These are phyloP conservation scores for Aleiodes leptofemur DNA, from an alignment of 2,888 invertebrate species.

Conservation along the genomic window DNA sequence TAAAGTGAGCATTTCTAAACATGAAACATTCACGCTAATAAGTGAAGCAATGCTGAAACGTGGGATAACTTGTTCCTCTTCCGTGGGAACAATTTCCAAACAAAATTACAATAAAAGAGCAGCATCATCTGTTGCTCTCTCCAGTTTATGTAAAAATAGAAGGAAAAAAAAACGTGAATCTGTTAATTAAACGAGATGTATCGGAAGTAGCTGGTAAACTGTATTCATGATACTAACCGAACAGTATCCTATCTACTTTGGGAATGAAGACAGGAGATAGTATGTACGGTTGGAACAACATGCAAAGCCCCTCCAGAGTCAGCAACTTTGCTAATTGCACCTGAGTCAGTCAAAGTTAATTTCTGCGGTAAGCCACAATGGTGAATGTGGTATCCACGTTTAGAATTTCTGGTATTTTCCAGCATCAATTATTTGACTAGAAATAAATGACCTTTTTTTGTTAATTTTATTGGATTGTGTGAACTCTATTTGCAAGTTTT, in stretches of 20 bases:
- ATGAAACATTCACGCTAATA: slow-evolving; percentile 7
- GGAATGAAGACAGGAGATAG: neutral
- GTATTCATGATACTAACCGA: slow-evolving; percentile 29
- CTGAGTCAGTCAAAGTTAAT: slow-evolving; percentile 52
- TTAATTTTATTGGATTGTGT: too few relatives aligned
- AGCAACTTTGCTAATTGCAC: slow-evolving; percentile 58
- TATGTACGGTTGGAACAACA: slow-evolving; percentile 21
- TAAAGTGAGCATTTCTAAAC: slow-evolving; percentile 2
- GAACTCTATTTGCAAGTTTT: too few relatives aligned
- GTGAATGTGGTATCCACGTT: slow-evolving; percentile 30
- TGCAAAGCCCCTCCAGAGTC: slow-evolving; percentile 34
- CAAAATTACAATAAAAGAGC: slow-evolving; percentile 14
- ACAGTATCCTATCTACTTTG: slow-evolving; percentile 1
- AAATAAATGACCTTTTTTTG: neutral
- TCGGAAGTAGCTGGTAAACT: slow-evolving; percentile 15
- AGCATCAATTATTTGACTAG: slow-evolving; percentile 5
- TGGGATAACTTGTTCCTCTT: slow-evolving; percentile 23
- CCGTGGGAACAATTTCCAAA: slow-evolving; percentile 15
- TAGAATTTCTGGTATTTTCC: slow-evolving; percentile 32
- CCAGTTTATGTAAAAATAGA: neutral
- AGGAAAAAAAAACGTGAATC: slow-evolving; percentile 7
- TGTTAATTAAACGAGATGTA: slow-evolving; percentile 27
- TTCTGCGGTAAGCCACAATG: slow-evolving; percentile 40
- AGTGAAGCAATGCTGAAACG: slow-evolving; percentile 10
- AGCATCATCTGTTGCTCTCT: slow-evolving; percentile 32